phyloP scores from a whole-genome alignment of 2,113 vertebrate genomes.

The Pachyramphus minor region DNA sequence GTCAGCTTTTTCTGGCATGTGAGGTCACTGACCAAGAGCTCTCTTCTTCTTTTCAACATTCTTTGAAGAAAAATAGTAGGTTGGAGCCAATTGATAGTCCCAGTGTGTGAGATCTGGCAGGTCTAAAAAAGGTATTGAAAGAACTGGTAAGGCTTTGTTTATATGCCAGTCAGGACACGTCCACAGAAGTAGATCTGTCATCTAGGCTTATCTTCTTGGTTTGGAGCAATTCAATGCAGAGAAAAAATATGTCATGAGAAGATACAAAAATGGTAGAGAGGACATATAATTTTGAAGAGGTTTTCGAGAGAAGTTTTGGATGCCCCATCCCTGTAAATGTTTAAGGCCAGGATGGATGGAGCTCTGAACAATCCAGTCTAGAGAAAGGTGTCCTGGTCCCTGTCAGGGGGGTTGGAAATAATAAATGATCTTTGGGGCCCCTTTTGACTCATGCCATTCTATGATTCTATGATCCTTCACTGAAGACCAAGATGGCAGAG shows the following conservation, averaged over 20 bases:
- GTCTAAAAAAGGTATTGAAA: background rate
- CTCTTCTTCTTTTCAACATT: background rate
- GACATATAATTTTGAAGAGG: background rate
- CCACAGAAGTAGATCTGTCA: background rate
- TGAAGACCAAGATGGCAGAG: background rate
- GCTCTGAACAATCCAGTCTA: background rate
- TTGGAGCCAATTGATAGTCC: background rate
- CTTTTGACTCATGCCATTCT: background rate
- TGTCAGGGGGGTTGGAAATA: background rate
- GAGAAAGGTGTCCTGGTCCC: background rate
- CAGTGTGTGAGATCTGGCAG: background rate
- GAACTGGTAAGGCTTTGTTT: background rate
- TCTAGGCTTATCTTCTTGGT: background rate
- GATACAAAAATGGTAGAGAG: background rate
- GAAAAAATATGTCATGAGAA: background rate
- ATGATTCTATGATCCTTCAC: background rate
- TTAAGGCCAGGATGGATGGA: too few relatives aligned
- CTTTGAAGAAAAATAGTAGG: background rate
- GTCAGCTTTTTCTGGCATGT: background rate
- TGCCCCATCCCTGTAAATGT: background rate
- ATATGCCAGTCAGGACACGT: background rate
- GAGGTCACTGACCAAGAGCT: background rate
- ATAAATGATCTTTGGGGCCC: background rate
- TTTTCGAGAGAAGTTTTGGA: background rate
- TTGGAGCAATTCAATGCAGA: background rate